Evolutionary conservation across 2,113 vertebrate species (phyloP), one percentile per base, ranked within the genome.

Genomic region (Gorsachius goisagi): DNA sequence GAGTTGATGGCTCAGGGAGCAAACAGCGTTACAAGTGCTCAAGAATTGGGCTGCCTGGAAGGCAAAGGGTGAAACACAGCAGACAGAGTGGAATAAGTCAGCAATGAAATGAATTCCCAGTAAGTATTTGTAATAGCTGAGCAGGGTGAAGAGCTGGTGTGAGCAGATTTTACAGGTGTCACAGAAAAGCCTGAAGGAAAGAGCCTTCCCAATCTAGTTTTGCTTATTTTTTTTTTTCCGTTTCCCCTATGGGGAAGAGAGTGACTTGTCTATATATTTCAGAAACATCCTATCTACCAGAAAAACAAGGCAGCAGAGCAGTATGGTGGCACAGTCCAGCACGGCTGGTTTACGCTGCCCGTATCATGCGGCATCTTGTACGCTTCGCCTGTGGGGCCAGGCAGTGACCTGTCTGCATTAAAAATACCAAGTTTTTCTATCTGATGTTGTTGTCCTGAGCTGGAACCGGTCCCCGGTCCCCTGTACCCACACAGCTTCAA

Each of bases 211-310:
- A 21, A 47, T 30, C 27, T 6, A 32, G 11, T 17, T 53, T 33
- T 23, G 16, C 15, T 11, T 13, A 4, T 17, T 35, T 21, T 26
- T 33, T 19, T 13, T 5, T 2, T 3, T 50, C 30, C 15, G 1
- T 66, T 58, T 73, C 2, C 30, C n/a, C 24, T 11, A 0, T 24
- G 39, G 49, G 15, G 15, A 64, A 35, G 32, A 56, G 37, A 58
- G 23, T 74, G n/a, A 22, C 32, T 35, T 41, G 45, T n/a, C 45
- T n/a, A 3, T n/a, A 2, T 47, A 9, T 35, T 55, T 79, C 35
- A 44, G 56, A 84, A 84, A 23, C 24, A 28, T 59, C 18, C 1
- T 19, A 24, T 24, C 19, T 76, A 28, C 15, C 15, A 30, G 24
- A 41, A 77, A 32, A 52, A 30, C 32, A 44, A 44, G 44, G 35